phyloP scores from a whole-genome alignment of 2,888 invertebrate genomes.

The Emesis furor region DNA sequence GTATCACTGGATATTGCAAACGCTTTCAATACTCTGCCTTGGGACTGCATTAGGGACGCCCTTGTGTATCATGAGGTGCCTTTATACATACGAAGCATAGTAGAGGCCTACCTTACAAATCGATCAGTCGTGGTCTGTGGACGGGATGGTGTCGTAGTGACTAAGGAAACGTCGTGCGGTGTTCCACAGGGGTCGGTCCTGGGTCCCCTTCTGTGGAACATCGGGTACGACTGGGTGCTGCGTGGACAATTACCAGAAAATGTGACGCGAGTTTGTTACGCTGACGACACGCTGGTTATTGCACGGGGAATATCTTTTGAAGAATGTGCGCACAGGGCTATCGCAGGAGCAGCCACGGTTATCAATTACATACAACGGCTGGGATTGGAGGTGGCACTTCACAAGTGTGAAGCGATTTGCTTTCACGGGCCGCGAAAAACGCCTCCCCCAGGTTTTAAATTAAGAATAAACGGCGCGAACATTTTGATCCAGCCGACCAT shows the following conservation, averaged over 20 bases:
- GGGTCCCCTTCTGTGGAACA: not conserved
- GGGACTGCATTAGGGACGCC: not conserved
- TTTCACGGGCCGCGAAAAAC: not conserved
- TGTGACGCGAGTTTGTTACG: not conserved
- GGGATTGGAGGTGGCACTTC: constrained; percentile 19
- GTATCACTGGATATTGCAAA: not conserved
- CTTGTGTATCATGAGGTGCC: not conserved
- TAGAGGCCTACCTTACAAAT: too few species aligned
- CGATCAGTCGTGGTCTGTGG: not conserved
- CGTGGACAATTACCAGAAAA: not conserved
- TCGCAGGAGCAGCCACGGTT: constrained; percentile 17
- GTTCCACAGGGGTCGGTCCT: not conserved
- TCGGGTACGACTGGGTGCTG: not conserved
- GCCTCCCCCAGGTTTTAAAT: not conserved
- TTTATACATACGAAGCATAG: not conserved
- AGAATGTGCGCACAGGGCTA: constrained; percentile 37
- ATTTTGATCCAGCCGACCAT: not conserved
- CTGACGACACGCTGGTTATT: not conserved
- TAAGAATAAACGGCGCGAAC: not conserved
- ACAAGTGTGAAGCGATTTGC: not conserved
- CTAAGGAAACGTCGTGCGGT: not conserved
- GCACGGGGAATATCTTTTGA: not conserved
- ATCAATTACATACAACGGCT: constrained; percentile 1
- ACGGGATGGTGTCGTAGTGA: not conserved
- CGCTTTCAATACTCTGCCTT: not conserved